These are phyloP conservation scores for Orius insidiosus DNA, from an alignment of 1,140 invertebrate genomes.

Conservation along the genomic window DNA sequence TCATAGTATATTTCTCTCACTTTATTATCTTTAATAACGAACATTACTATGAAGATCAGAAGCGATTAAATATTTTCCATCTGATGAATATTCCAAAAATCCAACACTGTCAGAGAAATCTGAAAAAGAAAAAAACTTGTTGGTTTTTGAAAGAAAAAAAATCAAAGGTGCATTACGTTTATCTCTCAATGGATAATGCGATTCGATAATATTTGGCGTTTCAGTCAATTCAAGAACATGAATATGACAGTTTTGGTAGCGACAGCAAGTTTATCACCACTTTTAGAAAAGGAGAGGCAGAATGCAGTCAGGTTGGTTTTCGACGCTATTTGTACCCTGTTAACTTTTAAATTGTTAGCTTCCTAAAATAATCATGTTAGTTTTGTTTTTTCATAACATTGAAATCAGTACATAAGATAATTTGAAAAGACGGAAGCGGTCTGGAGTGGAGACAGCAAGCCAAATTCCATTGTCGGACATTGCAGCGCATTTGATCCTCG, in stretches of 20 bases:
- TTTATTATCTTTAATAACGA: slow-evolving; percentile 21
- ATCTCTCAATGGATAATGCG: slow-evolving; percentile 2
- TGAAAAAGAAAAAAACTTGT: neutral
- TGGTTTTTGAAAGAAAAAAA: neutral
- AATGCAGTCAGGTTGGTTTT: slow-evolving; percentile 12
- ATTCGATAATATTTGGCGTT: neutral
- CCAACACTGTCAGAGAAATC: neutral
- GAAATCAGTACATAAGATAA: neutral
- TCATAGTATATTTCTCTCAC: too few species aligned
- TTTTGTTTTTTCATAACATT: neutral
- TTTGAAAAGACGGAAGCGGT: slow-evolving; percentile 39
- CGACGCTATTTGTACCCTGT: slow-evolving; percentile 9
- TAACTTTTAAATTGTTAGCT: slow-evolving; percentile 11
- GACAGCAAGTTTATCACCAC: slow-evolving; percentile 25
- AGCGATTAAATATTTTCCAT: slow-evolving; percentile 39
- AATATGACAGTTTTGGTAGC: slow-evolving; percentile 20
- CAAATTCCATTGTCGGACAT: slow-evolving; percentile 47
- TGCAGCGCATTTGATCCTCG: slow-evolving; percentile 35
- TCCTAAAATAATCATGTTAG: neutral
- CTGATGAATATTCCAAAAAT: slow-evolving; percentile 26
- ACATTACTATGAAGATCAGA: slow-evolving; percentile 39
- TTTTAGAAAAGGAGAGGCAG: slow-evolving; percentile 18
- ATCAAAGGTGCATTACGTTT: neutral
- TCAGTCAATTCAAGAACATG: neutral
- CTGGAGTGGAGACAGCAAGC: slow-evolving; percentile 55